Evolutionary conservation across 2,888 invertebrate genomes (phyloP).

Genomic region (Phania funesta): DNA sequence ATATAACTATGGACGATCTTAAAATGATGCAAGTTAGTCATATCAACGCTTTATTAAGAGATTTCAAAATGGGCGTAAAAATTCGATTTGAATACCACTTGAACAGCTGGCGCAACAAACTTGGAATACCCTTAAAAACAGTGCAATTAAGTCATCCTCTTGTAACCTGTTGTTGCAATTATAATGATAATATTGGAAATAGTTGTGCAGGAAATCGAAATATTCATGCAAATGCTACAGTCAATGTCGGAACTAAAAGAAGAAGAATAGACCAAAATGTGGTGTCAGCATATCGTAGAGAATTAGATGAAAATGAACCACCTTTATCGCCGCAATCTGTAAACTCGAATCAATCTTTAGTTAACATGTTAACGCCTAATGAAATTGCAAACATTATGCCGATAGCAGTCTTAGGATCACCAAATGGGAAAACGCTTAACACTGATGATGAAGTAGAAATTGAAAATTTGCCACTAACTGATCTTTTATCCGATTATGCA

Average conservation of each 20-base stretch:
- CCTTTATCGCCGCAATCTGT: constrained; percentile 26
- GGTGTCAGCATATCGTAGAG: background rate
- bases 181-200: background rate
- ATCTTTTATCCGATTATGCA: background rate
- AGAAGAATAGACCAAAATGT: background rate
- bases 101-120: constrained; percentile 74
- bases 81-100: constrained; percentile 76
- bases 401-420: background rate
- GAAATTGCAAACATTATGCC: background rate
- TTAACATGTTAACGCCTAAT: background rate
- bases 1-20: constrained; percentile 73
- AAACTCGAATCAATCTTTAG: background rate
- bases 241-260: background rate
- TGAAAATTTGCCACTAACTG: constrained; percentile 13
- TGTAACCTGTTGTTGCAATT: background rate
- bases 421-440: background rate
- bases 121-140: constrained; percentile 71
- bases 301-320: background rate
- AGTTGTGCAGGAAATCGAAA: background rate
- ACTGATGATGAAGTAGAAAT: constrained; percentile 7
- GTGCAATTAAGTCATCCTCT: background rate
- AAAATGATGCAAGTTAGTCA: constrained; percentile 74
- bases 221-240: background rate
- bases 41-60: constrained; percentile 70
- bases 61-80: constrained; percentile 73